Base-by-base conservation (phyloP, 2,113 vertebrate genomes). In the Centropus bengalensis region DNA sequence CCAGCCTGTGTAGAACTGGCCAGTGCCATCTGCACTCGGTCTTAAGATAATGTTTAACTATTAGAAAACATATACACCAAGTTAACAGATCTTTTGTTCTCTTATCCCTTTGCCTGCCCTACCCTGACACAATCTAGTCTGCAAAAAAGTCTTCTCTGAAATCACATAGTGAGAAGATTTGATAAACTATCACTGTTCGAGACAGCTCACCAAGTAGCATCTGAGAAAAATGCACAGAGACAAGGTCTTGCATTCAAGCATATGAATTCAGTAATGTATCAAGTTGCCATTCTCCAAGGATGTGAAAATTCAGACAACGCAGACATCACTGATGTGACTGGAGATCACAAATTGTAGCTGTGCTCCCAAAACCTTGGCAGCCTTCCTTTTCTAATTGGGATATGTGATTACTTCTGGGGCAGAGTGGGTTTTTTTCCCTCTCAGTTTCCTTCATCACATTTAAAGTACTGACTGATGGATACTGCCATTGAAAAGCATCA, bases 331-430 rank as follows among this genome's bases (percentile, higher is more conserved):
- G 70, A 95, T 77, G 58, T 54, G 95, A 81, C 78, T 38, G 58
- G 19, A 88, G 33, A 69, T 97, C 88, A 76, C 60, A 86, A 94
- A 78, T 3, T 12, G 32, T 63, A 93, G 75, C 62, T 54, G 49
- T 54, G 51, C 52, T 96, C 79, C 91, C 45, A 47, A 47, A 71
- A 26, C 44, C 38, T 81, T 84, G 63, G 60, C 60, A 93, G 44
- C 28, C 91, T 95, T 96, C 73, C 76, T 93, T 94, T 88, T 83
- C 89, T 95, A 86, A 83, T 19, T 96, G 93, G 26, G 10, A 7
- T 75, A 40, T 68, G 82, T 84, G 91, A 92, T 94, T 96, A 82
- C 44, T 93, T 95, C 44, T 52, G 68, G 58, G 73, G 45, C 20
- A 90, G 68, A 71, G 58, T 14, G 12, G 5, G 1, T 14, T 19